Conservation (phyloP, 2,888 invertebrate genomes). For the Deroplatys truncata region DNA sequence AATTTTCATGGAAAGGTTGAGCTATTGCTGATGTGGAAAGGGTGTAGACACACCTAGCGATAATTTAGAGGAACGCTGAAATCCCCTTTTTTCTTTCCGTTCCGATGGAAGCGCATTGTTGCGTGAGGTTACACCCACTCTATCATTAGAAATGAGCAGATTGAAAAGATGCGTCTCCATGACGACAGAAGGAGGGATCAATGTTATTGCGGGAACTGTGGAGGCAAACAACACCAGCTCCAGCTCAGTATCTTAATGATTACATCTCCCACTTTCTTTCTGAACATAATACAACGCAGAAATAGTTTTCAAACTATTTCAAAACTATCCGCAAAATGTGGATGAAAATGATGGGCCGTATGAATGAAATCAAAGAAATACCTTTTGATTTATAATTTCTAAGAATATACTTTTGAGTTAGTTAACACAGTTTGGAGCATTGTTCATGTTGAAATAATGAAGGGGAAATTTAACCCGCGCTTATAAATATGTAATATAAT, state of each 20-base stretch:
- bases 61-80: neutral
- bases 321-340: neutral
- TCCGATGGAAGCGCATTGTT: neutral
- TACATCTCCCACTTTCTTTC: neutral
- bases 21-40: too few relatives aligned
- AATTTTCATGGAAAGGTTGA: too few relatives aligned
- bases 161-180: neutral
- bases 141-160: neutral
- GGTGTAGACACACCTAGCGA: neutral
- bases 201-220: neutral
- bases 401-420: too few relatives aligned
- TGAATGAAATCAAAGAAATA: too few relatives aligned
- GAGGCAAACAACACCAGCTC: neutral
- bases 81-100: neutral
- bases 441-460: too few relatives aligned
- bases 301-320: neutral
- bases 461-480: too few relatives aligned
- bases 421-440: too few relatives aligned
- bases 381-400: too few relatives aligned
- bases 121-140: neutral
- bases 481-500: too few relatives aligned
- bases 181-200: neutral
- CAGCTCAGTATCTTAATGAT: neutral
- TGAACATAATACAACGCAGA: too few relatives aligned
- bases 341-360: too few relatives aligned